phyloP scores from a whole-genome alignment of 2,113 vertebrate genomes.

The Kryptolebias marmoratus region DNA sequence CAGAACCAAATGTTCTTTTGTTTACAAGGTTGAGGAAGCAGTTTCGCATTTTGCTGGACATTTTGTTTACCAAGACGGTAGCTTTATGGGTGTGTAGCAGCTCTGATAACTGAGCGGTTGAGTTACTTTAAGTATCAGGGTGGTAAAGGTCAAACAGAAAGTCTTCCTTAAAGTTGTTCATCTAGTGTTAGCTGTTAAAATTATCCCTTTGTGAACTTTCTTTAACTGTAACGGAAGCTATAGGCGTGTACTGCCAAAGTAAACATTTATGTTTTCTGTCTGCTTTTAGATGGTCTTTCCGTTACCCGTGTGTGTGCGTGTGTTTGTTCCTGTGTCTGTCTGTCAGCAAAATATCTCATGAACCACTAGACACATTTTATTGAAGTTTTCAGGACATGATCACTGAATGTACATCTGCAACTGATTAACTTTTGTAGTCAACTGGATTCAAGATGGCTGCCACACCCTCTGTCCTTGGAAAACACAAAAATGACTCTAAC shows the following conservation, averaged over 20 bases:
- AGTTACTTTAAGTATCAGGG: slow-evolving; percentile 11
- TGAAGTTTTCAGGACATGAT: too few relatives aligned
- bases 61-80: slow-evolving; percentile 31
- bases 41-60: slow-evolving; percentile 31
- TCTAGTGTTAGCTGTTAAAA: slow-evolving; percentile 3
- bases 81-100: slow-evolving; percentile 6
- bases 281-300: neutral
- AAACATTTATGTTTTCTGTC: neutral
- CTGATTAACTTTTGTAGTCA: too few relatives aligned
- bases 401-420: too few relatives aligned
- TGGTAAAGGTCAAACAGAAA: slow-evolving; percentile 34
- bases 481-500: too few relatives aligned
- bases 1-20: slow-evolving; percentile 18
- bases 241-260: neutral
- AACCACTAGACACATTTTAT: too few relatives aligned
- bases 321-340: neutral
- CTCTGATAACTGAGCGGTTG: slow-evolving; percentile 12
- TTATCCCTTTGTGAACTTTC: neutral
- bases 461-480: too few relatives aligned
- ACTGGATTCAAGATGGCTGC: too few relatives aligned
- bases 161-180: neutral
- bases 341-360: too few relatives aligned
- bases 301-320: neutral
- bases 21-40: slow-evolving; percentile 18
- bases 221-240: neutral